phyloP scores from a whole-genome alignment of 2,888 invertebrate genomes.

The Zaprionus obscuricornis region DNA sequence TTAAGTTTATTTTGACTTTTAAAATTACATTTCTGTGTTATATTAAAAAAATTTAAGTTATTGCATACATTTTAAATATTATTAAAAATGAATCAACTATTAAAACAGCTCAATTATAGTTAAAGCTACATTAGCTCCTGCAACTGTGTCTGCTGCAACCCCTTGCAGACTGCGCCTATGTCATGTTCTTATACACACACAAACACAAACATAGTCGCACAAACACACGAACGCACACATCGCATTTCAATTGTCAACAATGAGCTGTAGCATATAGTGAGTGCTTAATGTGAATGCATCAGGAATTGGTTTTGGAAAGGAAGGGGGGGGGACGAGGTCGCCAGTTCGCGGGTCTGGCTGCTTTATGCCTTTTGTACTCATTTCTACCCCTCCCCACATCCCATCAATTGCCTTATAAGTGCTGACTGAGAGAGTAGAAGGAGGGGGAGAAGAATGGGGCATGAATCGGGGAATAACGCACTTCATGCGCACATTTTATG shows the following conservation, averaged over 20 bases:
- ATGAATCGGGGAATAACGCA: constrained; percentile 41
- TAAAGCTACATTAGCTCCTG: too few species aligned
- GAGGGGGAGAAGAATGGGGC: background rate
- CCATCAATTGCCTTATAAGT: constrained; percentile 7
- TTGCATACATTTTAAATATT: too few species aligned
- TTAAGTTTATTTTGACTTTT: too few species aligned
- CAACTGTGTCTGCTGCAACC: background rate
- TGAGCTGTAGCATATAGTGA: constrained; percentile 31
- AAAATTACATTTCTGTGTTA: too few species aligned
- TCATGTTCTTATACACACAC: constrained; percentile 1
- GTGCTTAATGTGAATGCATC: constrained; percentile 66
- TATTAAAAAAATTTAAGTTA: too few species aligned
- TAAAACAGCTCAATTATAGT: too few species aligned
- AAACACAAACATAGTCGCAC: too few species aligned
- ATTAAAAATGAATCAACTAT: too few species aligned
- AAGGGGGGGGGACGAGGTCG: too few species aligned
- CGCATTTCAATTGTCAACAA: constrained; percentile 68
- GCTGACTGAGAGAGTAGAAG: background rate
- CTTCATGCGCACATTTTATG: constrained; percentile 71
- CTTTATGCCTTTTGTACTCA: constrained; percentile 25
- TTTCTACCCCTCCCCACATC: background rate
- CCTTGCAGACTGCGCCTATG: constrained; percentile 29
- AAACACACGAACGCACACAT: constrained; percentile 52
- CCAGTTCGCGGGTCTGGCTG: constrained; percentile 40
- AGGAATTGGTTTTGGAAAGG: too few species aligned